Evolutionary conservation across 2,113 vertebrate species (phyloP).

Genomic region (pig (Sus scrofa)): T2T-Sscrofa CM000830.6:89373501-89374000

Average conservation of each 20-base stretch:
- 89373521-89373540: too few species aligned
- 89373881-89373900: conserved; percentile 20
- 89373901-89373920: conserved; percentile 43
- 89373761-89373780: conserved; percentile 75
- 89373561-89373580: too few species aligned
- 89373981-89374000: conserved; percentile 51
- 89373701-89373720: too few species aligned
- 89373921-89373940: conserved; percentile 25
- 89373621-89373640: too few species aligned
- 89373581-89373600: too few species aligned
- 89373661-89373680: too few species aligned
- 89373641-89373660: too few species aligned
- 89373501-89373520: too few species aligned
- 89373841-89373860: conserved; percentile 55
- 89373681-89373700: too few species aligned
- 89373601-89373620: too few species aligned
- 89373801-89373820: conserved; percentile 76
- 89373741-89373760: conserved; percentile 21
- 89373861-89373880: conserved; percentile 72
- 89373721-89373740: background rate
- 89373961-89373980: conserved; percentile 58
- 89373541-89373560: too few species aligned
- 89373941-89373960: conserved; percentile 43
- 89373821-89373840: conserved; percentile 75
- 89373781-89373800: conserved; percentile 68